Base-by-base conservation (phyloP, 2,113 vertebrate species). In the Carollia perspicillata region DNA sequence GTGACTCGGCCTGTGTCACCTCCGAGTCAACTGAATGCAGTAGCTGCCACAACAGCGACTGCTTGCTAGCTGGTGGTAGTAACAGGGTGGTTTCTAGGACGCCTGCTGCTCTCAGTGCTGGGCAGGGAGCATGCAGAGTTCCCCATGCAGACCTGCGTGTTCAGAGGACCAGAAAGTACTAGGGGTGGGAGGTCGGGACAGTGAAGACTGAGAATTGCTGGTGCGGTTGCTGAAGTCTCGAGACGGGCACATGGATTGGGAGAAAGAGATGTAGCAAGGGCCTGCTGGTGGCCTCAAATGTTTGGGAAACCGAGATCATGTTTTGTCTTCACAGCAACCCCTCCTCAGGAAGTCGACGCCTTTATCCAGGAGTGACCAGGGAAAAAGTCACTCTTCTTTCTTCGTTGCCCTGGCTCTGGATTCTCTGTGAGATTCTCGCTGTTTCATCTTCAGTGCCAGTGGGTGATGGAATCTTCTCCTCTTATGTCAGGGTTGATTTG, bases 211-310 rank as follows among this genome's bases (percentile, higher is more conserved):
- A 88, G 71, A 33, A 3, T 22, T 42, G 10, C 5, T 3, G 35
- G 7, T 0, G 6, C 1, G 2, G 12, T 1, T 10, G 83, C 51
- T 30, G 35, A 63, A 26, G 33, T n/a, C 28, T 77, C 58, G 18
- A 60, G 35, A n/a, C 0, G 30, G 35, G 35, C 9, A 0, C 1
- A 0, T 6, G 35, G 33, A 10, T 5, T 18, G 30, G 30, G 77
- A 71, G 18, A 22, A 65, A 23, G 75, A 69, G 89, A 17, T 22
- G 12, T 1, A 14, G 37, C 47, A n/a, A 18, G 0, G 7, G 40
- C 33, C 8, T 4, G 5, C 37, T 44, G 35, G 14, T 20, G 42
- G 16, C 51, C 44, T 96, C 74, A 44, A 14, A 23, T 16, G 17
- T 66, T 33, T 72, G 85, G 86, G 69, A 88, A 90, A n/a, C 44